A percentile compares a stretch with the other conserved stretches of the same genome.
These are phyloP conservation scores for Trichonephila clavata DNA, from an alignment of 1,140 invertebrate species.

Conservation along the genomic window DNA sequence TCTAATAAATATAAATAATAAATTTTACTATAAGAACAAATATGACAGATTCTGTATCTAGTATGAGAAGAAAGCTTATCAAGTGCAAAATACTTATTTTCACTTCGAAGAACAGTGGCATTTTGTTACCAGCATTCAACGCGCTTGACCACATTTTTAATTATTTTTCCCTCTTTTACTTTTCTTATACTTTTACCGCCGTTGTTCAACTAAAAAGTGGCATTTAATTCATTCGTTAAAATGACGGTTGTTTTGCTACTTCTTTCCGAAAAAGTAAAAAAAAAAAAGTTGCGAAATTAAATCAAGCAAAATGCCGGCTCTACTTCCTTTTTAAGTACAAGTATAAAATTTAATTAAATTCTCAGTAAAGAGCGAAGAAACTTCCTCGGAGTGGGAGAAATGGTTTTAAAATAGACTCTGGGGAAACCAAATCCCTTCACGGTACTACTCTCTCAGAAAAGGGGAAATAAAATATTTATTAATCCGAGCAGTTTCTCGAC, in stretches of 20 bases:
- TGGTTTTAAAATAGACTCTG: conserved; percentile 3
- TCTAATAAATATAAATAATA: conserved; percentile 37
- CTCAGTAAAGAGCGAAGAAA: neutral
- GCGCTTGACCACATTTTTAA: neutral
- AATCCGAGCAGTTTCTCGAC: conserved; percentile 35
- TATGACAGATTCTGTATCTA: conserved; percentile 28
- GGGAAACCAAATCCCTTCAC: neutral
- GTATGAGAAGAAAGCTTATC: conserved; percentile 14
- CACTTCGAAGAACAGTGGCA: neutral
- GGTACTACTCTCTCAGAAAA: neutral
- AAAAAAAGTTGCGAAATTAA: conserved; percentile 15
- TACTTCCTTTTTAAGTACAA: conserved; percentile 21
- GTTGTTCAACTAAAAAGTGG: conserved; percentile 22
- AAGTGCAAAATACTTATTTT: conserved; percentile 14
- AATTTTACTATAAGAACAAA: conserved; percentile 31
- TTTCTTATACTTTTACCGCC: neutral
- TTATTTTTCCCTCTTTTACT: neutral
- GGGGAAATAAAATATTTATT: conserved; percentile 46
- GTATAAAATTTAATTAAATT: conserved; percentile 39
- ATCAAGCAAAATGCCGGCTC: conserved; percentile 11
- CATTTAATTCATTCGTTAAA: conserved; percentile 36
- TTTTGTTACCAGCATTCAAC: neutral
- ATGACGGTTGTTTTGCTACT: neutral
- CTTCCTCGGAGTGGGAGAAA: neutral
- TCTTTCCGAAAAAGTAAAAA: neutral